A percentile compares a stretch with the other conserved stretches of the same genome.
Evolutionary conservation across 2,797 vertebrate genomes (phyloP).

Genomic region (Macrochelys suwanniensis): DNA sequence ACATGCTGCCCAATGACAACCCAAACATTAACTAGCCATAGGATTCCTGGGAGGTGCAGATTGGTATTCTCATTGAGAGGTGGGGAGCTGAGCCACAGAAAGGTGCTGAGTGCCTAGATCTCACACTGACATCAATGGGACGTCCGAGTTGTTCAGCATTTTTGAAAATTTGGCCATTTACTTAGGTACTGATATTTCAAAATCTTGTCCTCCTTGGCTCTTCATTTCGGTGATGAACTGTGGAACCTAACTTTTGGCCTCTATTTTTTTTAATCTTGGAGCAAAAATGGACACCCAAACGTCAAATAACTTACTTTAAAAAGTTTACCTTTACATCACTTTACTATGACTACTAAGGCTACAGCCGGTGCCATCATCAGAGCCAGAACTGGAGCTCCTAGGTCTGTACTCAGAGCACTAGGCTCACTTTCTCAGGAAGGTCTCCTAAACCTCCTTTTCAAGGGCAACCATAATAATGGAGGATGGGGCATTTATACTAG

Average conservation of each 20-base stretch:
- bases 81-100: no score
- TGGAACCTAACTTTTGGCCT: background rate
- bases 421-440: background rate
- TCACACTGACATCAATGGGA: background rate
- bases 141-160: background rate
- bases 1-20: rapidly evolving
- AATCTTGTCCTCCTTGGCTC: background rate
- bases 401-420: background rate
- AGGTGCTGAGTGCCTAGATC: no score
- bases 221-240: background rate
- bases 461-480: background rate
- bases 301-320: background rate
- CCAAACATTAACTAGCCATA: rapidly evolving
- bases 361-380: background rate
- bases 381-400: background rate
- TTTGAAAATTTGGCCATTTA: rapidly evolving
- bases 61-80: background rate
- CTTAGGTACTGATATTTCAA: rapidly evolving
- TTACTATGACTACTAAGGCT: background rate
- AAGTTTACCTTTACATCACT: background rate
- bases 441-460: background rate
- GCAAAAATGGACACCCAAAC: background rate
- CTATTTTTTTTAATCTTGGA: background rate
- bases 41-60: no score
- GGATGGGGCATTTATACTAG: background rate